Evolutionary conservation across 2,797 vertebrate genomes (phyloP).

Genomic region (Tokudaia muenninki): DNA sequence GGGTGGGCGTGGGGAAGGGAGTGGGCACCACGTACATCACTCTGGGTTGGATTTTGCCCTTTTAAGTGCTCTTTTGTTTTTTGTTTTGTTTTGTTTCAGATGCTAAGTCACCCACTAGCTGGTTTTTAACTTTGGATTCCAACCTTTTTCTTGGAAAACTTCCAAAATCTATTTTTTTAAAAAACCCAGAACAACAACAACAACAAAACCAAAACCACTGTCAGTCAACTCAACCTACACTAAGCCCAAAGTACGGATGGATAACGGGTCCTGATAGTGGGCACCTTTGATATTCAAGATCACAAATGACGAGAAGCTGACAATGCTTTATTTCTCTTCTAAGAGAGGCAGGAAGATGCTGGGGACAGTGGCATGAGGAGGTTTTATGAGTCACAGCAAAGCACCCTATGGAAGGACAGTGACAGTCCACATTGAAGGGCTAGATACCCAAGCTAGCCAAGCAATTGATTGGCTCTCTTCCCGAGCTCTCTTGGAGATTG

Average conservation of each 20-base stretch:
- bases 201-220: neutral
- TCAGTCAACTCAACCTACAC: neutral
- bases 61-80: neutral
- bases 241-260: neutral
- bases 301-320: rapidly evolving
- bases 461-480: neutral
- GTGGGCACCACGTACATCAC: neutral
- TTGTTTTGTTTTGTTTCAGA: slow-evolving; percentile 7
- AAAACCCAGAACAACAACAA: too few relatives aligned
- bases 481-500: neutral
- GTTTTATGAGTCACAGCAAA: rapidly evolving
- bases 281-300: neutral
- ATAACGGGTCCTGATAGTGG: rapidly evolving
- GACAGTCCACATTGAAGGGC: neutral
- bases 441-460: neutral
- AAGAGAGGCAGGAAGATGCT: neutral
- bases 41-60: neutral
- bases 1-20: neutral
- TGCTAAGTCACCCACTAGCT: neutral
- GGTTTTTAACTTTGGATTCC: slow-evolving; percentile 14
- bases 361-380: rapidly evolving
- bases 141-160: neutral
- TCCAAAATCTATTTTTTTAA: neutral
- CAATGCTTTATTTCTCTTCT: neutral
- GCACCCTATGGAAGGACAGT: rapidly evolving